Evolutionary conservation across 2,888 invertebrate genomes (phyloP).

Genomic region (Salpingus planirostris): DNA sequence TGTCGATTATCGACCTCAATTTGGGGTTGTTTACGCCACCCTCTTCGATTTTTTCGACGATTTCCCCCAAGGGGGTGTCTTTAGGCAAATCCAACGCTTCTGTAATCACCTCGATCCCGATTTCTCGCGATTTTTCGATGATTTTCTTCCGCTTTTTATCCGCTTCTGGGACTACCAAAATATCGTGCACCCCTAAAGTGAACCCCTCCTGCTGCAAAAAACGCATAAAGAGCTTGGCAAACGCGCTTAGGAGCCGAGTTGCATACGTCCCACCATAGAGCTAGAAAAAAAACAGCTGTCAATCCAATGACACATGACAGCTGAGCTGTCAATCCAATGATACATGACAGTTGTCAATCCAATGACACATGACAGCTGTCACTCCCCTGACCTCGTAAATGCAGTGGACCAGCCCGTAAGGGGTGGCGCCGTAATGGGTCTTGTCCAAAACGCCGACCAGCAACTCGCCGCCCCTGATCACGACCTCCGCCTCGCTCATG

Average conservation of each 20-base stretch:
- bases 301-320: no score
- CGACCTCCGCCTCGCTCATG: constrained; percentile 88
- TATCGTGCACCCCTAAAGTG: constrained; percentile 91
- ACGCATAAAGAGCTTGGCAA: constrained; percentile 85
- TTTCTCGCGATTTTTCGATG: constrained; percentile 53
- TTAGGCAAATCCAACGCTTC: constrained; percentile 61
- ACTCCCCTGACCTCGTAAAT: constrained; percentile 89
- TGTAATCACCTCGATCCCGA: constrained; percentile 34
- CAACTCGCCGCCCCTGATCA: constrained; percentile 81
- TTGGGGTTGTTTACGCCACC: constrained; percentile 63
- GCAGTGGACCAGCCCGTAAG: constrained; percentile 89
- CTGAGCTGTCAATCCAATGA: no score
- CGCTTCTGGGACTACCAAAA: constrained; percentile 67
- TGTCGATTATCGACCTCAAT: constrained; percentile 71
- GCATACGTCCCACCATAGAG: constrained; percentile 86
- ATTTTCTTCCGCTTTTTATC: constrained; percentile 62
- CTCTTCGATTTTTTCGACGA: constrained; percentile 61
- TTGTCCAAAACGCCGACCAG: constrained; percentile 91
- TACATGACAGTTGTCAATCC: no score
- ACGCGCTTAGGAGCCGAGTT: constrained; percentile 72
- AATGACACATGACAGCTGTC: no score
- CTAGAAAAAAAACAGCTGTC: constrained; percentile 37
- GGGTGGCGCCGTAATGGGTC: constrained; percentile 91
- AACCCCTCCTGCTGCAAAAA: constrained; percentile 89
- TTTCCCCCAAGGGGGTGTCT: constrained; percentile 48